phyloP scores from a whole-genome alignment of 2,888 invertebrate genomes.

The Oligia latruncula region DNA sequence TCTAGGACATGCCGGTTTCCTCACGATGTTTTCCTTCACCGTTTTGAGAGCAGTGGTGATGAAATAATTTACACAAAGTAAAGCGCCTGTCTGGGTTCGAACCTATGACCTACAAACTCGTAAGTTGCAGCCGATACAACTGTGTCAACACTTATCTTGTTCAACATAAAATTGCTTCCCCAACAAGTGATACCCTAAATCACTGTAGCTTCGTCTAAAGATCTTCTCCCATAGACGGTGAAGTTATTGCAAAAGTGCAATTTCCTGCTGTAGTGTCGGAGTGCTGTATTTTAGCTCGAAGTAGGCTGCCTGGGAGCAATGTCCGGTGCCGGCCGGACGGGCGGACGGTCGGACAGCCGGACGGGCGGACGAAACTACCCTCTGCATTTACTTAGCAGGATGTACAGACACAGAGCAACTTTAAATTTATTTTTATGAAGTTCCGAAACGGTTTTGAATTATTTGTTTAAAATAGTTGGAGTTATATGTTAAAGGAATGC shows the following conservation, averaged over 20 bases:
- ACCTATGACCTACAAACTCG: too few relatives aligned
- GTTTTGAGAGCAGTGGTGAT: too few relatives aligned
- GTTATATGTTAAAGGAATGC: neutral
- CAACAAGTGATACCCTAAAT: conserved; percentile 7
- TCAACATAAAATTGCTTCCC: neutral
- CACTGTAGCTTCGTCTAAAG: conserved; percentile 37
- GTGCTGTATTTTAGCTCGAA: conserved; percentile 58
- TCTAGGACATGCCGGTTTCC: too few relatives aligned
- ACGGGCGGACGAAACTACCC: conserved; percentile 21
- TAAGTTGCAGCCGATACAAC: too few relatives aligned
- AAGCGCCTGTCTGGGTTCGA: too few relatives aligned
- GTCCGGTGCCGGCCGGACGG: conserved; percentile 49
- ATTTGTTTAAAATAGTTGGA: neutral
- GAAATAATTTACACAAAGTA: too few relatives aligned
- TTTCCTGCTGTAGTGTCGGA: conserved; percentile 61
- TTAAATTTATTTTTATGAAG: conserved; percentile 20
- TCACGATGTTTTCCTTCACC: too few relatives aligned
- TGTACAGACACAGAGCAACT: conserved; percentile 15
- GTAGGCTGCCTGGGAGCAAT: conserved; percentile 55
- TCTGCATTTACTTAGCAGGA: conserved; percentile 36
- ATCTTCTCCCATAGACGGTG: conserved; percentile 20
- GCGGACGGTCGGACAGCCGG: conserved; percentile 24
- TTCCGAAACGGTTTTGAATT: neutral
- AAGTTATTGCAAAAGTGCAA: conserved; percentile 72
- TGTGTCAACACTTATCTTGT: neutral